A percentile compares a stretch with the other conserved stretches of the same genome.
phyloP scores from a whole-genome alignment of 2,888 invertebrate genomes.

The Hartigia nigra region DNA sequence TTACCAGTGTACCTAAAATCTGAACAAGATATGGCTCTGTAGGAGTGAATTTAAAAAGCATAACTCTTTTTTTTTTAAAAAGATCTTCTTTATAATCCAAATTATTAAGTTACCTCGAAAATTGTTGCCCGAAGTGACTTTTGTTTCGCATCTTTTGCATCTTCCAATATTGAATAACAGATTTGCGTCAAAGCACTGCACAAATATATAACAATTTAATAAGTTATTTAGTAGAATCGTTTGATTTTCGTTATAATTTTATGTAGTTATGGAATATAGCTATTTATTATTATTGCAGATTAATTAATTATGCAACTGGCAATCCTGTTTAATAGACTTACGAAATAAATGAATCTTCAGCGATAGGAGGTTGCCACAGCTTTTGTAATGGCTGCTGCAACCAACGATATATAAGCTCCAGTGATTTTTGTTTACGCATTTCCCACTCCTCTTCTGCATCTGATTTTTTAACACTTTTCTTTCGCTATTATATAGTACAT shows the following conservation, averaged over 20 bases:
- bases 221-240: constrained; percentile 7
- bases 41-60: background rate
- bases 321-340: constrained; percentile 65
- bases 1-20: constrained; percentile 83
- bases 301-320: background rate
- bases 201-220: constrained; percentile 23
- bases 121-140: constrained; percentile 77
- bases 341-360: constrained; percentile 86
- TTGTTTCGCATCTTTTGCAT: constrained; percentile 71
- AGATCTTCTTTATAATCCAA: background rate
- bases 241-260: constrained; percentile 14
- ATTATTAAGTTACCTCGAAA: constrained; percentile 54
- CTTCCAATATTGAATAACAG: constrained; percentile 79
- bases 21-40: constrained; percentile 67
- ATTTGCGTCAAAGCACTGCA: constrained; percentile 77
- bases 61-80: background rate
- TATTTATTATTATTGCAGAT: background rate
- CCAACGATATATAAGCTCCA: constrained; percentile 75
- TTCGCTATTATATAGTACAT: constrained; percentile 39
- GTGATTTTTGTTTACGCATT: constrained; percentile 73
- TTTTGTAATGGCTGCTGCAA: constrained; percentile 77
- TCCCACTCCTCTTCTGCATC: constrained; percentile 76
- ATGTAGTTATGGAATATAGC: constrained; percentile 1
- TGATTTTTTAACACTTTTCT: constrained; percentile 49
- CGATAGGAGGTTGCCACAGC: constrained; percentile 85